Evolutionary conservation across 2,888 invertebrate genomes (phyloP).

Genomic region (Eristalinus sepulchralis): DNA sequence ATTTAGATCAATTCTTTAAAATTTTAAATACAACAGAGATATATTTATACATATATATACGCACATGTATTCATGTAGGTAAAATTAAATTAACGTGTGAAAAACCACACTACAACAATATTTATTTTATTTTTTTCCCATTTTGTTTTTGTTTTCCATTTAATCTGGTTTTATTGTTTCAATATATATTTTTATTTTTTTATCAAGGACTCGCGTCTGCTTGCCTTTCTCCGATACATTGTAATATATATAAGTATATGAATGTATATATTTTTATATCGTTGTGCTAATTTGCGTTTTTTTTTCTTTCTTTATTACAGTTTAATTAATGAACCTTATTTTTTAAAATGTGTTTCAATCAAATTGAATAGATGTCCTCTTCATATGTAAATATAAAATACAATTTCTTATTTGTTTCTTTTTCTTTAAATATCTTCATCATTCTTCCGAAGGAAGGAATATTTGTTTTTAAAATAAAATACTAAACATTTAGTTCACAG

Average conservation of each 20-base stretch:
- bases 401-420: constrained; percentile 2
- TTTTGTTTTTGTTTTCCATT: constrained; percentile 14
- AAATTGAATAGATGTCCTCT: constrained; percentile 47
- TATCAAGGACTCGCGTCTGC: constrained; percentile 29
- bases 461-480: constrained; percentile 39
- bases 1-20: constrained; percentile 33
- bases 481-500: constrained; percentile 70
- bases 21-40: constrained; percentile 21
- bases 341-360: constrained; percentile 27
- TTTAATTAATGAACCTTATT: constrained; percentile 15
- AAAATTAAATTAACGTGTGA: constrained; percentile 56
- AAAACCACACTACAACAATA: constrained; percentile 68
- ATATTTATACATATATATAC: constrained; percentile 19
- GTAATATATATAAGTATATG: constrained; percentile 30
- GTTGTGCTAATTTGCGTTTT: constrained; percentile 68
- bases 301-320: constrained; percentile 22
- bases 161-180: constrained; percentile 23
- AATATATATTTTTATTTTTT: constrained; percentile 19
- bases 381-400: constrained; percentile 46
- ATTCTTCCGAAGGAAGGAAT: constrained; percentile 35
- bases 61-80: constrained; percentile 5
- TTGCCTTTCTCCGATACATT: constrained; percentile 49
- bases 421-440: constrained; percentile 45
- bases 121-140: constrained; percentile 26
- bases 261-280: constrained; percentile 24